A percentile compares a stretch with the other conserved stretches of the same genome.
Evolutionary conservation across 92 coral and sea anemone species (phyloP).

Genomic region (Paragorgia papillata): DNA sequence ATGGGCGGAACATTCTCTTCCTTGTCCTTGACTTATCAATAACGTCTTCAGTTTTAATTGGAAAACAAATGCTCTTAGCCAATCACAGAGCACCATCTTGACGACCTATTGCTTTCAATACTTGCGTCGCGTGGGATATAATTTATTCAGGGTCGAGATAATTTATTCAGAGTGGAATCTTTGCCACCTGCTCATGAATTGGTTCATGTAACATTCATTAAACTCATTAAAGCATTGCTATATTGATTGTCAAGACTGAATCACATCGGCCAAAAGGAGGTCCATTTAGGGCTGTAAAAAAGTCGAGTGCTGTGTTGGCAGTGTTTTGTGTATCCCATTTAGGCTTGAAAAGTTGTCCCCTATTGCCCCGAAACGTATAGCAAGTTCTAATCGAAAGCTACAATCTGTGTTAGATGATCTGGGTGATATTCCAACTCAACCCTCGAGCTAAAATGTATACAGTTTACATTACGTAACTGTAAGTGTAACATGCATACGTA

Average conservation of each 20-base stretch:
- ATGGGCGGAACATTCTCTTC: background rate
- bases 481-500: no score
- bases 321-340: no score
- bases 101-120: background rate
- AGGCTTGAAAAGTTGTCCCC: no score
- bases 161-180: no score
- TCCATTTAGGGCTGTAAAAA: no score
- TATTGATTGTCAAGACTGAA: background rate
- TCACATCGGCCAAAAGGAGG: background rate
- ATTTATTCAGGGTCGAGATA: conserved; percentile 17
- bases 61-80: conserved; percentile 8
- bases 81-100: conserved; percentile 1
- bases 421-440: no score
- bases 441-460: no score
- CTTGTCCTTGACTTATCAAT: conserved; percentile 20
- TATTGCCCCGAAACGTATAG: no score
- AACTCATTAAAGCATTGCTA: background rate
- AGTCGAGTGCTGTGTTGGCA: no score
- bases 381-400: no score
- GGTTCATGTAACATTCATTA: conserved; percentile 2
- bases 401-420: no score
- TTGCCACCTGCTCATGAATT: background rate
- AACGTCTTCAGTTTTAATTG: conserved; percentile 27
- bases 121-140: conserved; percentile 11
- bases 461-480: no score